Percentiles rank a stretch among this genome's conserved stretches.
phyloP scores from a whole-genome alignment of 1,140 invertebrate species.

The Sitodiplosis mosellana region DNA sequence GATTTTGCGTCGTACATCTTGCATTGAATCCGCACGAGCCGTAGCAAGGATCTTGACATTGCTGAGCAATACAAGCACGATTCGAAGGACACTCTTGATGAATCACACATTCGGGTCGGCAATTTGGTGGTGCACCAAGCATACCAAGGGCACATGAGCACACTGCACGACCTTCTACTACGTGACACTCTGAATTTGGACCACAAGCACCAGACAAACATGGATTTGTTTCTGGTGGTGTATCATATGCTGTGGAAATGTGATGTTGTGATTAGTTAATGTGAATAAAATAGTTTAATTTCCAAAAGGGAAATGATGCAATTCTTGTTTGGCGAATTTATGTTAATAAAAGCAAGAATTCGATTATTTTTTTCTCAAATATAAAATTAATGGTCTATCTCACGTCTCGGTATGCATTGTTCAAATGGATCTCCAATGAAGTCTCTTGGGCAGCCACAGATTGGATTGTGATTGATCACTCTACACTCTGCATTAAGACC shows the following conservation, averaged over 20 bases:
- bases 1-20: conserved; percentile 53
- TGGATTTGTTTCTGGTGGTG: conserved; percentile 34
- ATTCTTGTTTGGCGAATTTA: too few species aligned
- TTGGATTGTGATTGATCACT: conserved; percentile 66
- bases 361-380: too few species aligned
- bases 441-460: conserved; percentile 59
- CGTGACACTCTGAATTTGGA: conserved; percentile 55
- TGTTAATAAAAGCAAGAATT: too few species aligned
- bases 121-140: conserved; percentile 64
- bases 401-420: conserved; percentile 49
- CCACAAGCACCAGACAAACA: conserved; percentile 69
- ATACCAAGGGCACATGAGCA: conserved; percentile 60
- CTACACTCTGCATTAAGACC: conserved; percentile 59
- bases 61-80: conserved; percentile 55
- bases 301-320: too few species aligned
- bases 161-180: conserved; percentile 44
- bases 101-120: conserved; percentile 57
- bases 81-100: conserved; percentile 60
- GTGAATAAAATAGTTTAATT: too few species aligned
- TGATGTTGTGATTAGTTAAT: too few species aligned
- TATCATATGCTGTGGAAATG: too few species aligned
- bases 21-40: conserved; percentile 71
- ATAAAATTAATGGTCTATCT: conserved; percentile 16
- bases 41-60: conserved; percentile 61
- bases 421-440: conserved; percentile 68